These are phyloP conservation scores for Scytalopus superciliaris DNA, from an alignment of 2,113 vertebrate genomes.

Conservation along the genomic window DNA sequence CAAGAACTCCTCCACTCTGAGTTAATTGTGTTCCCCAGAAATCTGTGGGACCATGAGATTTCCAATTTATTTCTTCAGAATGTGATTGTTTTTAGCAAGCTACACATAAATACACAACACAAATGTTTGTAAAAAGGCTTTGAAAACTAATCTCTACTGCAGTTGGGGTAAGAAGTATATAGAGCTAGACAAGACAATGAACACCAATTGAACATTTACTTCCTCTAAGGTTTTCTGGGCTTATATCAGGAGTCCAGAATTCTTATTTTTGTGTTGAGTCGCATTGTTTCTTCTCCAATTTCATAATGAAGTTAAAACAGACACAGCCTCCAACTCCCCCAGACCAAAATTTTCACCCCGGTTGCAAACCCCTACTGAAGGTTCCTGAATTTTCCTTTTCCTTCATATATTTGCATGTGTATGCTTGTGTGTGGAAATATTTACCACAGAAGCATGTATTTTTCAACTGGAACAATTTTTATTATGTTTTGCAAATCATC, in stretches of 20 bases:
- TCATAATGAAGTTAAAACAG: neutral
- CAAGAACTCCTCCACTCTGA: neutral
- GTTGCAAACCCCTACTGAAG: rapidly evolving
- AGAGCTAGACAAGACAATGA: neutral
- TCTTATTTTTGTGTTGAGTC: neutral
- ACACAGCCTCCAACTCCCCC: rapidly evolving
- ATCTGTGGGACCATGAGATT: neutral
- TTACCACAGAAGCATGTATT: neutral
- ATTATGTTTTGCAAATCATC: neutral
- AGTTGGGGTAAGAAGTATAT: neutral
- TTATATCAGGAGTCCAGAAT: neutral
- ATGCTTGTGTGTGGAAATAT: neutral
- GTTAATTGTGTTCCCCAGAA: neutral
- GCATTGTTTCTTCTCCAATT: neutral
- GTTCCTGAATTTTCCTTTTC: neutral
- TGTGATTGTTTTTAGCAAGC: neutral
- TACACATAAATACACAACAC: neutral
- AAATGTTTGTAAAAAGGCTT: neutral
- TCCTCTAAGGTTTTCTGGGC: neutral
- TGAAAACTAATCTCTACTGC: neutral
- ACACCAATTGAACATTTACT: rapidly evolving
- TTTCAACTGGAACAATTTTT: neutral
- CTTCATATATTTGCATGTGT: neutral
- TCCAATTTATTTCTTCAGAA: neutral
- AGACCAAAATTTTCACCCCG: neutral